Evolutionary conservation across 1,140 invertebrate genomes (phyloP), one percentile per base, ranked within the genome.

Genomic region (Proales similis): DNA sequence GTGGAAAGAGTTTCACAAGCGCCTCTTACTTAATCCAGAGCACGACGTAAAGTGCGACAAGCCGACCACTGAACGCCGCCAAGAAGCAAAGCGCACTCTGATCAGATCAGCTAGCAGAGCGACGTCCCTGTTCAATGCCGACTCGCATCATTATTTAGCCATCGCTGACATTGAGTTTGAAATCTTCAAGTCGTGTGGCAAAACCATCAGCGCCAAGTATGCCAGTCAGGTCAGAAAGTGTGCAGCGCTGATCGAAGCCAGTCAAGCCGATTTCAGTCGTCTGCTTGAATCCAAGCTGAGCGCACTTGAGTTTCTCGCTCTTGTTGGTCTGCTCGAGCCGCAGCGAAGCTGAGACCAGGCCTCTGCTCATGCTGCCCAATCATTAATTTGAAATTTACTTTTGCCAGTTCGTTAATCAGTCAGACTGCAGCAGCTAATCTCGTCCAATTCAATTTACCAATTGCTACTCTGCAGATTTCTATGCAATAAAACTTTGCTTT

Each of bases 1-100:
- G 45, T 57, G 51, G 51, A 57, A 57, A 57, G 51, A 57, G 9
- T 57, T 57, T 43, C 51, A 57, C 29, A 57, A 57, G 45, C 39
- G 32, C 27, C 20, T 57, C 30, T 24, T 57, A 42, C 9, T 57
- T 7, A 42, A 36, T 3, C 51, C 51, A 19, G 45, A 57, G 32
- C 45, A 20, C 45, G 51, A 57, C 32, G 51, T 57, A 5, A 57
- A 57, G 45, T 57, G 51, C 45, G 51, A 57, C 20, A 57, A 57
- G 30, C 51, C 51, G 12, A 57, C 51, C 17, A 57, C 51, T 0
- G 51, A 57, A 57, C 39, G 12, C 19, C 33, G 51, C n/a, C 51
- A 57, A 57, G 45, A 39, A 42, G 33, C 51, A 22, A 24, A 42
- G 11, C 33, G 45, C 29, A 26, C 22, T 22, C 22, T 57, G 20